Conservation (phyloP, 2,113 vertebrate species). For the Hipposideros armiger region DNA sequence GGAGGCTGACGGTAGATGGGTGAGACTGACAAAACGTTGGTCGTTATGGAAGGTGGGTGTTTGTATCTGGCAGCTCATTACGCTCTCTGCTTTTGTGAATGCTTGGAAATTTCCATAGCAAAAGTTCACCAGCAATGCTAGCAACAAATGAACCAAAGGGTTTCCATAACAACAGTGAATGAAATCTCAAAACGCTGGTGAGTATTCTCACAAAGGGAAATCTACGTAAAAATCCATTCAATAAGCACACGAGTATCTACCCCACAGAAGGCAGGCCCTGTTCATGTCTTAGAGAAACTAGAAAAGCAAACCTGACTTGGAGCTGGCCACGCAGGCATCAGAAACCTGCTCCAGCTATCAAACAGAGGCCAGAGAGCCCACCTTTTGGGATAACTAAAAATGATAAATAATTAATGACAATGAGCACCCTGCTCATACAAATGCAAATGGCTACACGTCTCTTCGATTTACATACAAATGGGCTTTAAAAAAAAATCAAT, state of each 20-base stretch:
- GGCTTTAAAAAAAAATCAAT: constrained; percentile 50
- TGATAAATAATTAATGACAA: constrained; percentile 75
- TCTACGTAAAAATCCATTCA: background rate
- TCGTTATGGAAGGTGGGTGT: background rate
- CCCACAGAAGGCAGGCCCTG: background rate
- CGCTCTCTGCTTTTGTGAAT: background rate
- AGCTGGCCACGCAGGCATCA: background rate
- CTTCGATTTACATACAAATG: constrained; percentile 76
- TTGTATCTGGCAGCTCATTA: background rate
- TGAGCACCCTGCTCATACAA: constrained; percentile 72
- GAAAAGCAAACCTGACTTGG: background rate
- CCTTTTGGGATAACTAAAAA: constrained; percentile 14
- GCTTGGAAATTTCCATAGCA: background rate
- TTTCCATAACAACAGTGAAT: constrained; percentile 34
- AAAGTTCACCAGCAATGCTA: background rate
- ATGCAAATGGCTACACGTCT: constrained; percentile 60
- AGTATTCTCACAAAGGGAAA: background rate
- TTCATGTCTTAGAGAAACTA: background rate
- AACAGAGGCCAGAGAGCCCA: background rate
- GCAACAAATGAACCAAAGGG: background rate
- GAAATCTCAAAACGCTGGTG: background rate
- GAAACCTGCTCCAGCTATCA: constrained; percentile 7
- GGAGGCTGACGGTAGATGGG: background rate
- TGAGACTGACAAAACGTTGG: background rate
- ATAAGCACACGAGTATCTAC: background rate